phyloP scores from a whole-genome alignment of 2,113 vertebrate genomes.

The Polyodon spathula region DNA sequence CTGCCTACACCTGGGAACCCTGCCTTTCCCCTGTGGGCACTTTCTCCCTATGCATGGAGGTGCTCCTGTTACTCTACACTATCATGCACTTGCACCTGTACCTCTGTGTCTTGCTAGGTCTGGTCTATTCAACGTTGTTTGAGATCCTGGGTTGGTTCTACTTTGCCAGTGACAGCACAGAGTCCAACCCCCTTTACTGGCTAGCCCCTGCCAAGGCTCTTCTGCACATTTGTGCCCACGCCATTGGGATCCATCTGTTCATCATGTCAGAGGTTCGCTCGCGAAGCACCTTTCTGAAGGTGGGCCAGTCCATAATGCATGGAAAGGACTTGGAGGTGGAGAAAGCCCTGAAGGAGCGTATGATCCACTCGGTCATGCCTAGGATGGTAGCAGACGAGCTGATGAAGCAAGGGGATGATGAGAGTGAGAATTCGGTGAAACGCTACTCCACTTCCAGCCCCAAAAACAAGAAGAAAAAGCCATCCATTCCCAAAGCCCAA shows the following conservation, averaged over 20 bases:
- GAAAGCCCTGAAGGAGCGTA: conserved; percentile 94
- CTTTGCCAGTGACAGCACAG: conserved; percentile 39
- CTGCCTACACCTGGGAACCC: conserved; percentile 25
- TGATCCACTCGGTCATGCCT: conserved; percentile 98
- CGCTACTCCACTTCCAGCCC: conserved; percentile 80
- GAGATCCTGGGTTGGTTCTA: conserved; percentile 81
- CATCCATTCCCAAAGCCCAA: conserved; percentile 83
- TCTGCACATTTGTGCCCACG: conserved; percentile 85
- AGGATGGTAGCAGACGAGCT: conserved; percentile 86
- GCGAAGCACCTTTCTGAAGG: conserved; percentile 94
- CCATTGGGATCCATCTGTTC: conserved; percentile 87
- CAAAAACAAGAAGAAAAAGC: conserved; percentile 90
- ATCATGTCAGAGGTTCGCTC: conserved; percentile 95
- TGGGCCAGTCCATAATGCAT: conserved; percentile 96
- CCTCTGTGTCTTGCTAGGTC: conserved; percentile 78
- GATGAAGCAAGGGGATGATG: conserved; percentile 93
- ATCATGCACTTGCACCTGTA: conserved; percentile 91
- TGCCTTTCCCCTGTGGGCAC: conserved; percentile 88
- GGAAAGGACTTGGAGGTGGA: conserved; percentile 96
- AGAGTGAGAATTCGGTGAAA: conserved; percentile 80
- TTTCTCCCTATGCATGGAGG: conserved; percentile 90
- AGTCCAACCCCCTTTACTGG: conserved; percentile 53
- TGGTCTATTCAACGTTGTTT: conserved; percentile 82
- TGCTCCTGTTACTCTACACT: conserved; percentile 85
- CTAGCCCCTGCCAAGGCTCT: conserved; percentile 75